Evolutionary conservation across 2,113 vertebrate species (phyloP), one percentile per base, ranked within the genome.

Genomic region (Chrysochloris asiatica): DNA sequence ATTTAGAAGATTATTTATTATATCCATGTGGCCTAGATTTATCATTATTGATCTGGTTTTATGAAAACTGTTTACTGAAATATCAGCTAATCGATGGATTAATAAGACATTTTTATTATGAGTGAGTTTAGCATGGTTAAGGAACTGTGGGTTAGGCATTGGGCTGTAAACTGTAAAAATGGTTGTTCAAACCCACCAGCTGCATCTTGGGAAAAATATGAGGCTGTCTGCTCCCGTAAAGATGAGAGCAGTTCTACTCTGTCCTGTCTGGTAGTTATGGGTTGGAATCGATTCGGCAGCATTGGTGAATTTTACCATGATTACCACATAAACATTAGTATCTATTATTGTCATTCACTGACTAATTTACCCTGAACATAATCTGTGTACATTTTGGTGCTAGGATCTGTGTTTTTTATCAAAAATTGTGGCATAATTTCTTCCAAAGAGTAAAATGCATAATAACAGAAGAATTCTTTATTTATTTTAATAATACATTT

Each of bases 31-130:
- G 21, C 52, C n/a, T n/a, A n/a, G n/a, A n/a, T n/a, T n/a, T n/a
- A n/a, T n/a, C n/a, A n/a, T 54, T 80, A 67, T n/a, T 30, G 6
- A 77, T 67, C 28, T 69, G 22, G 6, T 59, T 82, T 93, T 95
- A 52, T 80, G 24, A 92, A 80, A 19, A 75, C 16, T 5, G 36
- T 80, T 88, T 80, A 38, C 22, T 86, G 52, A 61, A 78, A 87
- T 82, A 59, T 3, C 2, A 93, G 38, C 48, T 79, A 78, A 48
- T 65, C 75, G 54, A 26, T 7, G 24, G 77, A 30, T 38, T 92
- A 83, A 81, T 67, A 72, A 82, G 41, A n/a, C n/a, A n/a, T n/a
- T n/a, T n/a, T n/a, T 69, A 43, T 73, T 78, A 22, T 78, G 59
- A 78, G 3, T 56, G 67, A 88, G 7, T 75, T 82, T 81, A 33